Conservation (phyloP, 2,113 vertebrate genomes). For the Damaliscus lunatus region DNA sequence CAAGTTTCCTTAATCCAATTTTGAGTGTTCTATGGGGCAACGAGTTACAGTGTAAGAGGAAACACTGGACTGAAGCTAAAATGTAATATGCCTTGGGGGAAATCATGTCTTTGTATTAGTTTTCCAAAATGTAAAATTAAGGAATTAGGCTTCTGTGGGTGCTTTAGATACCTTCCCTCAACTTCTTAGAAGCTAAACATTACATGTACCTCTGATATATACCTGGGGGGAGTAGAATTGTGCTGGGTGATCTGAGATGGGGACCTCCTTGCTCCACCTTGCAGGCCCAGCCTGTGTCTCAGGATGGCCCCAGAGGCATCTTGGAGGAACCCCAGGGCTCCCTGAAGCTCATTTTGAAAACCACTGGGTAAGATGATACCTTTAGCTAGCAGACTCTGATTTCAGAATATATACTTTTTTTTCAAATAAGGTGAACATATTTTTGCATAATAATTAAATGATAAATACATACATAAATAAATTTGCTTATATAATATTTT, state of each 20-base stretch:
- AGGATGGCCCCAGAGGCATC: rapidly evolving
- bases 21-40: not conserved
- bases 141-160: not conserved
- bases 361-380: not conserved
- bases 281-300: not conserved
- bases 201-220: no score
- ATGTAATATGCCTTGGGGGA: not conserved
- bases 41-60: not conserved
- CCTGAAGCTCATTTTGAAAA: not conserved
- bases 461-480: no score
- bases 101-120: not conserved
- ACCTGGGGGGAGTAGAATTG: not conserved
- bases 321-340: not conserved
- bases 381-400: not conserved
- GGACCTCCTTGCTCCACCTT: rapidly evolving
- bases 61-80: not conserved
- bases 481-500: not conserved
- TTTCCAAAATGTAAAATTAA: not conserved
- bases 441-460: not conserved
- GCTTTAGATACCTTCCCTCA: not conserved
- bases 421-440: not conserved
- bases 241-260: not conserved
- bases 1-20: not conserved
- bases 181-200: not conserved
- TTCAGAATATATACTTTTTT: not conserved